Percentiles rank a stretch among this genome's conserved stretches.
Evolutionary conservation across 2,888 invertebrate genomes (phyloP).

Genomic region (Neoscelio sp.): DNA sequence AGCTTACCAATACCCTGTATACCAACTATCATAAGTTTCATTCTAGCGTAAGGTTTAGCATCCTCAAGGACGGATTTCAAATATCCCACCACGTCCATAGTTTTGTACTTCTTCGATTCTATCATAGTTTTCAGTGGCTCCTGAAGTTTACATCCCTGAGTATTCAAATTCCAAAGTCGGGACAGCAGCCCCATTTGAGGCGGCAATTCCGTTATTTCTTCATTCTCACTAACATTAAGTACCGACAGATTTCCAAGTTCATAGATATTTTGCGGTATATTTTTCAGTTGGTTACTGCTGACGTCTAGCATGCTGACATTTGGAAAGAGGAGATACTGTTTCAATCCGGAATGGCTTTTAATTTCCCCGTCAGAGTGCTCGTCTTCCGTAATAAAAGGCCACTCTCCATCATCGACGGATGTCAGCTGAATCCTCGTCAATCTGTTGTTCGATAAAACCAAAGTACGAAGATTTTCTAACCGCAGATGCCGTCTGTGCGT

Average conservation of each 20-base stretch:
- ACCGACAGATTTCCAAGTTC: conserved; percentile 96
- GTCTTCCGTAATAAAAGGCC: conserved; percentile 84
- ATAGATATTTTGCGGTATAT: conserved; percentile 93
- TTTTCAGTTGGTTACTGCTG: conserved; percentile 92
- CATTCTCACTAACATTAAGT: conserved; percentile 94
- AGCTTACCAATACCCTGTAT: conserved; percentile 88
- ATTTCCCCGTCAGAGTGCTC: conserved; percentile 82
- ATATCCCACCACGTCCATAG: conserved; percentile 97
- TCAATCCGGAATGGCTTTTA: conserved; percentile 73
- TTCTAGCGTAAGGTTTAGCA: conserved; percentile 95
- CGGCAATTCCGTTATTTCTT: conserved; percentile 93
- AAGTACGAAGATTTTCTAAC: conserved; percentile 91
- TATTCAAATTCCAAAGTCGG: conserved; percentile 98
- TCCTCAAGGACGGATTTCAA: conserved; percentile 94
- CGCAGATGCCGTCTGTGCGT: conserved; percentile 92
- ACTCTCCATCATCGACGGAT: conserved; percentile 88
- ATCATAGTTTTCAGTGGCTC: conserved; percentile 97
- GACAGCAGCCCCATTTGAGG: conserved; percentile 97
- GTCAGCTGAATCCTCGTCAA: conserved; percentile 89
- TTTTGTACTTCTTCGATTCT: conserved; percentile 95
- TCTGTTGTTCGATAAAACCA: conserved; percentile 94
- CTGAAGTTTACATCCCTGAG: conserved; percentile 93
- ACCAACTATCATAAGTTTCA: conserved; percentile 98
- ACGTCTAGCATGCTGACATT: conserved; percentile 97
- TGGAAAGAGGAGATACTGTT: conserved; percentile 90